Evolutionary conservation across 1,140 invertebrate genomes (phyloP), one percentile per base, ranked within the genome.

Genomic region (Lepidurus couesii): DNA sequence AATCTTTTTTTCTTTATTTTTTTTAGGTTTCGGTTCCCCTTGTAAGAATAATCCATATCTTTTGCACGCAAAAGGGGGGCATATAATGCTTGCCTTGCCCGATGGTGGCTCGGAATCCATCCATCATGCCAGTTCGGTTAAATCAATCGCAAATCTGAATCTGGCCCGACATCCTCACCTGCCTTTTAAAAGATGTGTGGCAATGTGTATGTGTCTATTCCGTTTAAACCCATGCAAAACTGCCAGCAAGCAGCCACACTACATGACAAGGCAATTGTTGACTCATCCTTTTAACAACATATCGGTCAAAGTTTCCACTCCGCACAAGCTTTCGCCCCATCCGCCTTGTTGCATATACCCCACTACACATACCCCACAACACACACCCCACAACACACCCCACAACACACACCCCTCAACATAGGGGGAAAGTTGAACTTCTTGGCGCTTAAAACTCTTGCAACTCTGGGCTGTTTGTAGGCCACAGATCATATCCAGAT

Each of bases 211-310:
- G 11, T 65, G 47, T 65, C 47, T 65, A 65, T 65, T 65, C 47
- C 11, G 13, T 65, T 13, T 21, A n/a, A 13, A 65, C 47, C 11
- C 0, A 26, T 26, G 26, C 26, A 7, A 65, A 21, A 65, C 4
- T 13, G 13, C 13, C 47, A 65, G 47, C 47, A 65, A 65, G 21
- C 8, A 6, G 47, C 47, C 13, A 21, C 47, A 65, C 13, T 21
- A 65, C 47, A 65, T 65, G 47, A 65, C 47, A 13, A 65, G 47
- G 47, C 47, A 16, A 65, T 65, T 65, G 47, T 65, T 65, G 47
- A 53, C 47, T 53, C 47, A 53, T 53, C 47, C 2, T n/a, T 53
- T 53, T 26, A 26, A 26, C 26, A 26, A 26, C 26, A 26, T 26
- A 26, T 26, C 13, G 11, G 47, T 53, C 47, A 10, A 53, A 53